A percentile compares a stretch with the other conserved stretches of the same genome.
phyloP scores from a whole-genome alignment of 2,888 invertebrate species.

The Cepaea hortensis region DNA sequence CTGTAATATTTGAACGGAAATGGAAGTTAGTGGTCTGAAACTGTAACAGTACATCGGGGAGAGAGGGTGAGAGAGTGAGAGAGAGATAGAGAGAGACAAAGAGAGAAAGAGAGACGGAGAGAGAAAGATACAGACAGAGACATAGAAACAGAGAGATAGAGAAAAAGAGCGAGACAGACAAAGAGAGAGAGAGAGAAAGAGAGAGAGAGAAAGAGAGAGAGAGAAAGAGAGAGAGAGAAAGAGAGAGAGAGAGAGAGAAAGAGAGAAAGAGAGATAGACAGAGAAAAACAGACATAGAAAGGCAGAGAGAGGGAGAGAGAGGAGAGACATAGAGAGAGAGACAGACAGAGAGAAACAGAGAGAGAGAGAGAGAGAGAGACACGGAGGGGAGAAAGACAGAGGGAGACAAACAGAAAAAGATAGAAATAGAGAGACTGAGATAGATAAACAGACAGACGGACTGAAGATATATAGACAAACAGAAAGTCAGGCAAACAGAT shows the following conservation, averaged over 20 bases:
- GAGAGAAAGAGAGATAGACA: too few relatives aligned
- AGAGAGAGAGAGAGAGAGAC: conserved; percentile 4
- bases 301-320: too few relatives aligned
- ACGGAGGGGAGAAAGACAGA: neutral
- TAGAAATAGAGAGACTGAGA: neutral
- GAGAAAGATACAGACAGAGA: too few relatives aligned
- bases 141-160: too few relatives aligned
- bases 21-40: neutral
- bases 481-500: neutral
- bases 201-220: neutral
- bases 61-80: neutral
- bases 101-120: too few relatives aligned
- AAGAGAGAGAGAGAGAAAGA: neutral
- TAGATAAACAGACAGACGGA: neutral
- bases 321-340: neutral
- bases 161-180: neutral
- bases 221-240: neutral
- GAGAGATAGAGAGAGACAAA: too few relatives aligned
- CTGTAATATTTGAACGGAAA: neutral
- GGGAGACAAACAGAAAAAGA: too few relatives aligned
- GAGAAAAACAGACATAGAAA: too few relatives aligned
- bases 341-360: neutral
- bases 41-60: neutral
- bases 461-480: neutral
- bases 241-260: neutral